Evolutionary conservation across 2,888 invertebrate genomes (phyloP).

Genomic region (Nomada goodeniana): DNA sequence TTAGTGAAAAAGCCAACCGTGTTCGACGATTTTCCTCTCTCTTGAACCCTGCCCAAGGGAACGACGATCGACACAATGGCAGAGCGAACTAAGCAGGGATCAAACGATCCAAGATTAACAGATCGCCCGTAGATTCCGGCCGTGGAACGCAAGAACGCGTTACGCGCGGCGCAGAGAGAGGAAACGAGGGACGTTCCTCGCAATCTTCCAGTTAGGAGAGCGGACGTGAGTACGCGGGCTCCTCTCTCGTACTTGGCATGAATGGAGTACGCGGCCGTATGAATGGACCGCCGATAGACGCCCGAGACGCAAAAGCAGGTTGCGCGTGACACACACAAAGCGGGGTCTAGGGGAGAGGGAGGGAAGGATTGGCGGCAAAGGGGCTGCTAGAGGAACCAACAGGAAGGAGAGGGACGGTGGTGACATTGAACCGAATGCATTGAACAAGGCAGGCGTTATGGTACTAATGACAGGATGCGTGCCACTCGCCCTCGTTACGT

Average conservation of each 20-base stretch:
- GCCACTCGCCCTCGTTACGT: conserved; percentile 74
- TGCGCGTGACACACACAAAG: conserved; percentile 10
- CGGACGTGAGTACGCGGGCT: conserved; percentile 57
- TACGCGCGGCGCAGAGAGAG: conserved; percentile 16
- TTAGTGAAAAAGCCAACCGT: too few relatives aligned
- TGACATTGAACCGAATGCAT: conserved; percentile 83
- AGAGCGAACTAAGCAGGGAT: too few relatives aligned
- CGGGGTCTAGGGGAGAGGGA: conserved; percentile 13
- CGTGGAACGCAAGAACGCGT: background rate
- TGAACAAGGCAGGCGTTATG: conserved; percentile 77
- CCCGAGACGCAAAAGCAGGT: conserved; percentile 60
- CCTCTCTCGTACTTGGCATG: conserved; percentile 48
- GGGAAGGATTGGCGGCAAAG: conserved; percentile 39
- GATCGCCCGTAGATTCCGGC: too few relatives aligned
- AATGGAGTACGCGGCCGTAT: conserved; percentile 55
- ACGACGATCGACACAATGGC: too few relatives aligned
- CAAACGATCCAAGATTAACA: background rate
- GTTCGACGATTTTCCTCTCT: too few relatives aligned
- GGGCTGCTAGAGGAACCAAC: conserved; percentile 63
- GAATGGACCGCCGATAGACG: conserved; percentile 58
- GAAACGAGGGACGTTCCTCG: conserved; percentile 49
- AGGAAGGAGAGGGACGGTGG: conserved; percentile 74
- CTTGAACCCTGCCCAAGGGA: too few relatives aligned
- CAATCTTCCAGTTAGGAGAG: conserved; percentile 70
- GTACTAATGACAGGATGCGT: conserved; percentile 81